A percentile compares a stretch with the other conserved stretches of the same genome.
Conservation (phyloP, 1,140 invertebrate species). For the Diplogasteroides magnus region DNA sequence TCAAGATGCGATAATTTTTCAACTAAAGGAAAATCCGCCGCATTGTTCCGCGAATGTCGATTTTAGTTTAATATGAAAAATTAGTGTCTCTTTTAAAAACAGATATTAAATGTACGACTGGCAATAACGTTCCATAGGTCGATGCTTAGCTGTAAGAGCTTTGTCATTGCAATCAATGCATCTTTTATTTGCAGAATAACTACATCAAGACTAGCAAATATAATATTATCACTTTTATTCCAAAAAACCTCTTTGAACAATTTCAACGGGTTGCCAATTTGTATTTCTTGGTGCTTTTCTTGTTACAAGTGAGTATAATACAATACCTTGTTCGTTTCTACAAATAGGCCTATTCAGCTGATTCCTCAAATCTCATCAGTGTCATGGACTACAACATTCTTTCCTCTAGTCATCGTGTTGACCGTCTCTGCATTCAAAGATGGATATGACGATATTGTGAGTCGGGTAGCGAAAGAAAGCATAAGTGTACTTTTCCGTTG, state of each 20-base stretch:
- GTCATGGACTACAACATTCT: constrained; percentile 90
- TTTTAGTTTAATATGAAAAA: no score
- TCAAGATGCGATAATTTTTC: no score
- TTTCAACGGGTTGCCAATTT: constrained; percentile 93
- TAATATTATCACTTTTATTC: constrained; percentile 84
- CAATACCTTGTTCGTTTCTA: background rate
- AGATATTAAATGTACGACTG: no score
- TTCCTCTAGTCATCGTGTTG: constrained; percentile 90
- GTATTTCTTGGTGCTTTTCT: constrained; percentile 94
- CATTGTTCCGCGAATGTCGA: no score
- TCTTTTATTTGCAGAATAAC: constrained; percentile 83
- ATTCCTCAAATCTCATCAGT: constrained; percentile 95
- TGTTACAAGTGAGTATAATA: no score
- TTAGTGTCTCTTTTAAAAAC: no score
- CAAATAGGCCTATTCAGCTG: constrained; percentile 66
- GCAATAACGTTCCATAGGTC: no score
- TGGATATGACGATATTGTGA: constrained; percentile 86
- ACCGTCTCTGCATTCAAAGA: constrained; percentile 92
- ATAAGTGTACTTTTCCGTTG: background rate
- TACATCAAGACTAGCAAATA: constrained; percentile 99
- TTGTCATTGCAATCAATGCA: no score
- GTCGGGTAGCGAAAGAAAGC: constrained; percentile 11
- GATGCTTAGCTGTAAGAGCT: no score
- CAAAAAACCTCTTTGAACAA: constrained; percentile 89
- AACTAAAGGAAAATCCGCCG: no score